These are phyloP conservation scores for Camptogramma bilineatum DNA, from an alignment of 2,888 invertebrate genomes.

Conservation along the genomic window DNA sequence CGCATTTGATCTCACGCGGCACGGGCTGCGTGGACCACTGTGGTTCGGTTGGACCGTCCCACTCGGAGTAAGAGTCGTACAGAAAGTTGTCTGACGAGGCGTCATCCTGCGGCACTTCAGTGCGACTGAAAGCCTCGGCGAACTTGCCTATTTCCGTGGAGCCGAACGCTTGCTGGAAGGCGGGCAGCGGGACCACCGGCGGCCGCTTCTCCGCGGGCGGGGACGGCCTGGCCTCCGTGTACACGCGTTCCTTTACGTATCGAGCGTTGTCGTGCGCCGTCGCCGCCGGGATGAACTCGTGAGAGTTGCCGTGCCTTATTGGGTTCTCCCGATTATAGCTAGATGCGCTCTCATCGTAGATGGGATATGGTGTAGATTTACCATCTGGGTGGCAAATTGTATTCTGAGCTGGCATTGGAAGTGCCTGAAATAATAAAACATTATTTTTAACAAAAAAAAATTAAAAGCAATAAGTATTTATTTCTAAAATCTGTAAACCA, in stretches of 20 bases:
- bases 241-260: slow-evolving; percentile 55
- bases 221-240: slow-evolving; percentile 57
- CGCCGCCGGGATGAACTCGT: slow-evolving; percentile 55
- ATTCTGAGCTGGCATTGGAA: slow-evolving; percentile 62
- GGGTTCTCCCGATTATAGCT: slow-evolving; percentile 61
- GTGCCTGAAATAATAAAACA: slow-evolving; percentile 58
- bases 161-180: slow-evolving; percentile 94
- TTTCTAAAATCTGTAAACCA: neutral
- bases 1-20: slow-evolving; percentile 78
- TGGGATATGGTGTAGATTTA: slow-evolving; percentile 69
- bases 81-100: slow-evolving; percentile 69
- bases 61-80: slow-evolving; percentile 75
- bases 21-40: slow-evolving; percentile 74
- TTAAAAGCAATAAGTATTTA: too few species aligned
- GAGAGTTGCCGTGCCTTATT: slow-evolving; percentile 54
- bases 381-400: slow-evolving; percentile 69
- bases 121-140: slow-evolving; percentile 88
- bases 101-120: slow-evolving; percentile 80
- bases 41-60: slow-evolving; percentile 71
- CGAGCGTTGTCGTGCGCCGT: slow-evolving; percentile 53
- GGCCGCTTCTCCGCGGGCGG: slow-evolving; percentile 73
- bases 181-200: slow-evolving; percentile 88
- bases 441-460: neutral
- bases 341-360: slow-evolving; percentile 64
- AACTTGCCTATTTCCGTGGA: slow-evolving; percentile 95